These are phyloP conservation scores for Rotaria socialis DNA, from an alignment of 2,888 invertebrate genomes.

Conservation along the genomic window DNA sequence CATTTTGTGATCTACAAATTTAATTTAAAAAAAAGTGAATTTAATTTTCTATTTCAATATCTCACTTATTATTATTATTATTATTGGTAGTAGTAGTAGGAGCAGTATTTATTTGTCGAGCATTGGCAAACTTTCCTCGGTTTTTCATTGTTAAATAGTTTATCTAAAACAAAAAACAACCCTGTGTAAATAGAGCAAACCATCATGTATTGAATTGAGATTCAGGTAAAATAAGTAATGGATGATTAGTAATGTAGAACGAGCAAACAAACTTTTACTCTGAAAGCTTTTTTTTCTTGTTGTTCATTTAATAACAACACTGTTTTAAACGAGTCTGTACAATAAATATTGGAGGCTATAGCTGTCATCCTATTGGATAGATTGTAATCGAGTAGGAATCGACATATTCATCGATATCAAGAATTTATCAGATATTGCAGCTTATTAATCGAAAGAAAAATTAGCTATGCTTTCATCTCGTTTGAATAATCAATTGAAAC, in stretches of 20 bases:
- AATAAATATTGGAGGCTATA: background rate
- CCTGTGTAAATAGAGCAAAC: background rate
- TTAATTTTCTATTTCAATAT: background rate
- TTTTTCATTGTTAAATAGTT: background rate
- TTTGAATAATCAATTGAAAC: slow-evolving; percentile 7
- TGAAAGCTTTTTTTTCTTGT: background rate
- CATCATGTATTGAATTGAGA: background rate
- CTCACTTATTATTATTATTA: background rate
- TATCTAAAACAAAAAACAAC: background rate
- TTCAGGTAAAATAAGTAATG: no score
- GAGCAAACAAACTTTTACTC: background rate
- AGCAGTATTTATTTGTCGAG: background rate
- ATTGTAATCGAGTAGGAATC: background rate
- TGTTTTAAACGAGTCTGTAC: background rate
- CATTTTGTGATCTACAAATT: background rate
- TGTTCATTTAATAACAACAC: background rate
- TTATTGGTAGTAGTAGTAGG: background rate
- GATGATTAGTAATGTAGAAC: background rate
- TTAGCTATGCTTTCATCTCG: background rate
- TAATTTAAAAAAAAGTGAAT: background rate
- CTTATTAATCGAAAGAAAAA: background rate
- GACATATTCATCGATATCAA: no score
- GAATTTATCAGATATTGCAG: no score
- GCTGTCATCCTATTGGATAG: background rate
- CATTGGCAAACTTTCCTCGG: background rate